These are phyloP conservation scores for Arremon brunneinucha DNA, from an alignment of 2,797 vertebrate genomes.

Conservation along the genomic window DNA sequence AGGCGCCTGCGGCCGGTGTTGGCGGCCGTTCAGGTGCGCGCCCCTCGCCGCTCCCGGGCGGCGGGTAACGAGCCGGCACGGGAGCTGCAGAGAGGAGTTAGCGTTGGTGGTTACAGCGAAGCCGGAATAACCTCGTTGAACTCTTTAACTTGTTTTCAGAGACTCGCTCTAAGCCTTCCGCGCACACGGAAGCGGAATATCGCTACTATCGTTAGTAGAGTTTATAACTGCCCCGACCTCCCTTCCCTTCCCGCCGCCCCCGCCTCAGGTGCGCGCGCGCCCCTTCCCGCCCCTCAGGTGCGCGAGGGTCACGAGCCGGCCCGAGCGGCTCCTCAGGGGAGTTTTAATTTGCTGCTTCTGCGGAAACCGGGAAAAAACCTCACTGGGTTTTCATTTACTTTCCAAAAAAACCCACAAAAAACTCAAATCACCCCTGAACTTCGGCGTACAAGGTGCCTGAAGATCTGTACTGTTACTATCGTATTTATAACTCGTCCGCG, in stretches of 20 bases:
- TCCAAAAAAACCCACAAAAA: neutral
- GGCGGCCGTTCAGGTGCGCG: neutral
- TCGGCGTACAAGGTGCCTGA: fast-evolving
- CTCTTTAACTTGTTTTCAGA: neutral
- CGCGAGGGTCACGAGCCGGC: too few species aligned
- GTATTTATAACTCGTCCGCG: fast-evolving
- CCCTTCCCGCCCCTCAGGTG: neutral
- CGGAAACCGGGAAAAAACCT: fast-evolving
- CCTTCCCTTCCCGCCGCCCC: too few species aligned
- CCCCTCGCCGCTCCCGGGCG: too few species aligned
- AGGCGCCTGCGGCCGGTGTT: too few species aligned
- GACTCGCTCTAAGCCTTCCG: too few species aligned
- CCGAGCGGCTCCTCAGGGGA: neutral
- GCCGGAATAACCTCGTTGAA: too few species aligned
- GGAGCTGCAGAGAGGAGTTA: neutral
- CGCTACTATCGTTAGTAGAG: fast-evolving
- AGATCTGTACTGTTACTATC: fast-evolving
- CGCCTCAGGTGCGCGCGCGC: neutral
- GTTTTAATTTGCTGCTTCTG: too few species aligned
- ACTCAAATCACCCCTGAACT: fast-evolving
- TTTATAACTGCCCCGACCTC: fast-evolving
- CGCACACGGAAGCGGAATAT: too few species aligned
- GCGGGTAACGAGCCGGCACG: neutral
- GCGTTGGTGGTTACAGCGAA: neutral
- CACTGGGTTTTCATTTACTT: neutral